Percentiles rank a stretch among this genome's conserved stretches.
Evolutionary conservation across 2,888 invertebrate species (phyloP).

Genomic region (Diarsia rubi): DNA sequence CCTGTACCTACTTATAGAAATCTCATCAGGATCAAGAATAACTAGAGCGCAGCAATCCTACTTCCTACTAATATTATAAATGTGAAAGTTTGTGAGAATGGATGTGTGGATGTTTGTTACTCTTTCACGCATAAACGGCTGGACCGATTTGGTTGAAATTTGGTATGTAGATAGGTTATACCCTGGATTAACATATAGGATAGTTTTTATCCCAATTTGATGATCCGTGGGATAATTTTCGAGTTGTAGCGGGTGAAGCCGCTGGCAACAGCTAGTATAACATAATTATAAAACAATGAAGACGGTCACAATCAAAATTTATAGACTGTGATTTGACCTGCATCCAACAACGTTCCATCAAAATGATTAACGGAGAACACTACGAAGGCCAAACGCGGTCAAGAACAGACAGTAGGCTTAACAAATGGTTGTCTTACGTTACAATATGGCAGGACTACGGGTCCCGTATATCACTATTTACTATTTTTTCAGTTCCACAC

Average conservation of each 20-base stretch:
- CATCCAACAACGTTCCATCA: conserved; percentile 63
- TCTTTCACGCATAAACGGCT: too few relatives aligned
- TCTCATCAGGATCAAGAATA: not conserved
- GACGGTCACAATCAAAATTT: conserved; percentile 5
- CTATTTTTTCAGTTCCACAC: conserved; percentile 34
- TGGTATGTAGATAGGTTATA: too few relatives aligned
- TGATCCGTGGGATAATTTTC: too few relatives aligned
- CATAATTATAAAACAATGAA: not conserved
- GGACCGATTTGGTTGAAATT: too few relatives aligned
- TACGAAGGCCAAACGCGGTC: conserved; percentile 60
- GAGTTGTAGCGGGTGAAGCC: too few relatives aligned
- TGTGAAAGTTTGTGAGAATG: too few relatives aligned
- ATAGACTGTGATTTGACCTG: conserved; percentile 42
- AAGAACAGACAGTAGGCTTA: conserved; percentile 59
- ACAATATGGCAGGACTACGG: conserved; percentile 56
- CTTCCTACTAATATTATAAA: too few relatives aligned
- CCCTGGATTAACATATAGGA: too few relatives aligned
- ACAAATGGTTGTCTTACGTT: conserved; percentile 59
- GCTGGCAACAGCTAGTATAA: too few relatives aligned
- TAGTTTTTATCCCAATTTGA: too few relatives aligned
- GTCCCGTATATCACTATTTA: conserved; percentile 52
- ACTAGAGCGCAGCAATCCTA: too few relatives aligned
- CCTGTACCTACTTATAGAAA: not conserved
- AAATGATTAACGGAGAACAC: conserved; percentile 65
- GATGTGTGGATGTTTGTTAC: too few relatives aligned